These are phyloP conservation scores for Eupithecia exiguata DNA, from an alignment of 2,888 invertebrate genomes.

Conservation along the genomic window DNA sequence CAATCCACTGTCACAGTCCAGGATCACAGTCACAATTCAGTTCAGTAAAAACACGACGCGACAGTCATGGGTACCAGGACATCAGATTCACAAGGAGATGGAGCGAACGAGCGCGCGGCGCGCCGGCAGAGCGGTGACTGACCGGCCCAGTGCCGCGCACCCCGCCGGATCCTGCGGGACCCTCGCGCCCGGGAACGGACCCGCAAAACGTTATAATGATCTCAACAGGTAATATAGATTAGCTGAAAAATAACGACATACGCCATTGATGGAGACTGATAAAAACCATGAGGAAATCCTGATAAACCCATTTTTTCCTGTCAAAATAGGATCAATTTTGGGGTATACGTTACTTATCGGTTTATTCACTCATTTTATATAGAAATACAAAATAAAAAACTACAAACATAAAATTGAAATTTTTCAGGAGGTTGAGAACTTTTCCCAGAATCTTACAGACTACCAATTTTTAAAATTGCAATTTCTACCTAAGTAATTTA, in stretches of 20 bases:
- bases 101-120: conserved; percentile 70
- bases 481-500: background rate
- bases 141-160: conserved; percentile 81
- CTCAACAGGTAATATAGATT: conserved; percentile 44
- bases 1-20: conserved; percentile 40
- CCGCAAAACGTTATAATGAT: conserved; percentile 57
- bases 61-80: conserved; percentile 64
- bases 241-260: background rate
- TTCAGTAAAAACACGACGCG: conserved; percentile 59
- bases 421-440: background rate
- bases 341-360: background rate
- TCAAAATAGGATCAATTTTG: background rate
- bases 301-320: background rate
- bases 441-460: background rate
- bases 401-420: no score
- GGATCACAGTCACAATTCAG: background rate
- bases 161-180: conserved; percentile 80
- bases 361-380: background rate
- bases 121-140: conserved; percentile 82
- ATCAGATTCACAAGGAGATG: conserved; percentile 70
- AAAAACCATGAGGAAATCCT: background rate
- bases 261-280: background rate
- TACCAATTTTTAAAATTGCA: background rate
- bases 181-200: conserved; percentile 76
- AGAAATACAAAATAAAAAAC: background rate